These are phyloP conservation scores for Petromus typicus DNA, from an alignment of 2,113 vertebrate species.

Conservation along the genomic window DNA sequence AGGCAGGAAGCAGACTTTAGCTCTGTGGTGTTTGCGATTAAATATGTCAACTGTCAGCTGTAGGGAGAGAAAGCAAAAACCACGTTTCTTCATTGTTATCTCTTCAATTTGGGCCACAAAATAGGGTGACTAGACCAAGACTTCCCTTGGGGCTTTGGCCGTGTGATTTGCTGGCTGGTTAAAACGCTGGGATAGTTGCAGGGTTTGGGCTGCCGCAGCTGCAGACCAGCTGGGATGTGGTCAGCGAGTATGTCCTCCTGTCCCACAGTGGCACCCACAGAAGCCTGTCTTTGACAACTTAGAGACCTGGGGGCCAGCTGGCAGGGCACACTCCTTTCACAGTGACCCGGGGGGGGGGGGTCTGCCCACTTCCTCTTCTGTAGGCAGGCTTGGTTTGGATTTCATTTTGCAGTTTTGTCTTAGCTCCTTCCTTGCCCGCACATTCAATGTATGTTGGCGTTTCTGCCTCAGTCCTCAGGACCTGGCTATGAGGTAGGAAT, in stretches of 20 bases:
- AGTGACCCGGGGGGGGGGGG: neutral
- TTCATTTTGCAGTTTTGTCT: neutral
- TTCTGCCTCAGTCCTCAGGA: neutral
- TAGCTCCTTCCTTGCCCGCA: neutral
- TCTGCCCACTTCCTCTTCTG: neutral
- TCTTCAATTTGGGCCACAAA: neutral
- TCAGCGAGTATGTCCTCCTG: neutral
- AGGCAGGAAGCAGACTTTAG: neutral
- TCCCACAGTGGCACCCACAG: slow-evolving; percentile 26
- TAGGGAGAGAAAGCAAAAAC: neutral
- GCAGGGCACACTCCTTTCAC: neutral
- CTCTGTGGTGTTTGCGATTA: neutral
- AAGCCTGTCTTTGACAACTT: slow-evolving; percentile 28
- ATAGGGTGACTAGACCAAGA: neutral
- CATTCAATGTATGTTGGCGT: neutral
- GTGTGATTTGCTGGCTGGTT: neutral
- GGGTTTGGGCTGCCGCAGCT: slow-evolving; percentile 43
- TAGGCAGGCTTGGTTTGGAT: neutral
- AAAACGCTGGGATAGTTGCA: slow-evolving; percentile 13
- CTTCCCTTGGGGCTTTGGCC: neutral
- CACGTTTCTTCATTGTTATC: neutral
- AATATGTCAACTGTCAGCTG: neutral
- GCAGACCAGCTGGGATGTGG: slow-evolving; percentile 63
- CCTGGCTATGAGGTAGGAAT: neutral
- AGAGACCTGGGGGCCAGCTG: slow-evolving; percentile 17